Evolutionary conservation across 2,888 invertebrate genomes (phyloP).

Genomic region (Prenolepis imparis): DNA sequence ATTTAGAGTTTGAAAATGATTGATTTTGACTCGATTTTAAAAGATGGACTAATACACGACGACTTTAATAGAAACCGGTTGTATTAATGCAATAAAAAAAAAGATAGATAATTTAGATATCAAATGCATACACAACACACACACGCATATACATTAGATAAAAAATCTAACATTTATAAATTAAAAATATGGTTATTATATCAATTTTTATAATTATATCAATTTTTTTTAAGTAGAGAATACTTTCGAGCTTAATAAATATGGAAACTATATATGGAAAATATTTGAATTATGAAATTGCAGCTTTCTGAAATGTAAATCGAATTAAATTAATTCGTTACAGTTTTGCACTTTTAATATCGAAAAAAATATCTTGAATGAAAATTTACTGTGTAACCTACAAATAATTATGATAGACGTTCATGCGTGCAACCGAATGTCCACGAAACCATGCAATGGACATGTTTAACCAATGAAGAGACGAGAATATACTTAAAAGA

Average conservation of each 20-base stretch:
- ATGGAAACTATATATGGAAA: background rate
- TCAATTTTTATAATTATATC: background rate
- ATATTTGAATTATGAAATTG: slow-evolving; percentile 12
- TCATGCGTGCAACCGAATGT: background rate
- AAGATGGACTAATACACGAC: background rate
- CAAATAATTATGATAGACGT: background rate
- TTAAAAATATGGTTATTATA: background rate
- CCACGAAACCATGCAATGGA: background rate
- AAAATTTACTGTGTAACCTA: background rate
- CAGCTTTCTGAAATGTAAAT: background rate
- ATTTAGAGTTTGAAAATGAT: background rate
- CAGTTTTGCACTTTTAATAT: slow-evolving; percentile 5
- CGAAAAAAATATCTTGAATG: slow-evolving; percentile 10
- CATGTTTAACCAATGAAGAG: slow-evolving; percentile 63
- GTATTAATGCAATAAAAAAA: background rate
- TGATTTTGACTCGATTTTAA: slow-evolving; percentile 4
- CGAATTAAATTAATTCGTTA: background rate
- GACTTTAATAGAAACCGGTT: background rate
- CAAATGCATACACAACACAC: background rate
- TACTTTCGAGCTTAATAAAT: background rate
- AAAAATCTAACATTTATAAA: background rate
- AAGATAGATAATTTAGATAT: background rate
- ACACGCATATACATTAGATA: background rate
- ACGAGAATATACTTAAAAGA: slow-evolving; percentile 57
- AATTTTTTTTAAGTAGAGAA: background rate